Evolutionary conservation across 2,797 vertebrate genomes (phyloP).

Genomic region (Hippocampus kuda): DNA sequence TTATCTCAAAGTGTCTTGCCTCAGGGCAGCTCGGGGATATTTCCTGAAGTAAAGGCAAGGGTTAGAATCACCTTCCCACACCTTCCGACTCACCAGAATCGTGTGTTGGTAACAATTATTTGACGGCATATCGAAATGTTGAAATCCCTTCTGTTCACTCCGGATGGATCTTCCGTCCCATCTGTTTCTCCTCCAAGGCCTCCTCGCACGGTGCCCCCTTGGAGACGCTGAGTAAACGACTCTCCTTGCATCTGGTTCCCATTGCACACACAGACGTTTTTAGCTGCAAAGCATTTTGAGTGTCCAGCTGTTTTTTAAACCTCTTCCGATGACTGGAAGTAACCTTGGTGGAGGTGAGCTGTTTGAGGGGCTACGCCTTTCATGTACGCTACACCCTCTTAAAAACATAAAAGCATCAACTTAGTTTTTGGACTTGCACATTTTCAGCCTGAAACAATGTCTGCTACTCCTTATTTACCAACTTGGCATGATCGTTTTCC

Average conservation of each 20-base stretch:
- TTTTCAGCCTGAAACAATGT: too few species aligned
- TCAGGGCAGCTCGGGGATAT: conserved; percentile 15
- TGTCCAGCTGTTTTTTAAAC: conserved; percentile 46
- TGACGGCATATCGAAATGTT: not conserved
- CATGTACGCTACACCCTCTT: not conserved
- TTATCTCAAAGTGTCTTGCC: conserved; percentile 23
- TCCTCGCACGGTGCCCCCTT: conserved; percentile 24
- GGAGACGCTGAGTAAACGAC: conserved; percentile 33
- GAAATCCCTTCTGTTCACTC: not conserved
- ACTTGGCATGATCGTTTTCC: too few species aligned
- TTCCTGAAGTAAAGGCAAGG: conserved; percentile 20
- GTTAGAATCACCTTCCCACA: conserved; percentile 21
- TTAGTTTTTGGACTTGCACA: too few species aligned
- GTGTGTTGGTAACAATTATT: not conserved
- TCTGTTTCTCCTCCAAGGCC: conserved; percentile 15
- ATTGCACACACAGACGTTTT: conserved; percentile 50
- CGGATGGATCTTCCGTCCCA: not conserved
- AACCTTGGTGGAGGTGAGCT: conserved; percentile 33
- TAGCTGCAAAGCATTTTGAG: conserved; percentile 43
- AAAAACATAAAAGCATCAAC: not conserved
- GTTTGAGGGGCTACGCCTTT: not conserved
- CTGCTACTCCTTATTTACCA: too few species aligned
- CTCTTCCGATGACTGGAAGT: conserved; percentile 36
- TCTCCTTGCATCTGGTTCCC: conserved; percentile 50
- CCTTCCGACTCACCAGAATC: conserved; percentile 14